A percentile compares a stretch with the other conserved stretches of the same genome.
phyloP scores from a whole-genome alignment of 2,888 invertebrate genomes.

The Trimorus sp. region DNA sequence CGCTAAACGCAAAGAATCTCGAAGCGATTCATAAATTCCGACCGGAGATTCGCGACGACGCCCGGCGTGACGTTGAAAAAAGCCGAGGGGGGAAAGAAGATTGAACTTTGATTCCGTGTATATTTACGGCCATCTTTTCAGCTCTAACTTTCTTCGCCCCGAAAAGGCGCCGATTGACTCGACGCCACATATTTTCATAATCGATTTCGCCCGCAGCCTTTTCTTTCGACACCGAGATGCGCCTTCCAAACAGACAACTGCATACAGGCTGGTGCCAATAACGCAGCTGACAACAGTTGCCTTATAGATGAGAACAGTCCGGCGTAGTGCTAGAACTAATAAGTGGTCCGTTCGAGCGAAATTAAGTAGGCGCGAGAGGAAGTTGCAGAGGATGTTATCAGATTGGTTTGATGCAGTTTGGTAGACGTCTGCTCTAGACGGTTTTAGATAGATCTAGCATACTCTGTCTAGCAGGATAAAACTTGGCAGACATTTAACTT shows the following conservation, averaged over 20 bases:
- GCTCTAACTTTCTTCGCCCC: constrained; percentile 49
- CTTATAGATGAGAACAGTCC: constrained; percentile 20
- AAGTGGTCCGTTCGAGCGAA: constrained; percentile 7
- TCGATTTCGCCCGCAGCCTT: constrained; percentile 71
- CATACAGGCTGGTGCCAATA: constrained; percentile 36
- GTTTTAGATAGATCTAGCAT: no score
- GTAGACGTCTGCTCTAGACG: no score
- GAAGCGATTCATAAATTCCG: constrained; percentile 48
- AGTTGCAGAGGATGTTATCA: no score
- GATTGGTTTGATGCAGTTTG: no score
- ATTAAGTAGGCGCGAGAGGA: constrained; percentile 3
- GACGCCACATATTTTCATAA: constrained; percentile 73
- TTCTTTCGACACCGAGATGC: constrained; percentile 50
- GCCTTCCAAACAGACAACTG: constrained; percentile 52
- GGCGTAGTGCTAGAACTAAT: constrained; percentile 7
- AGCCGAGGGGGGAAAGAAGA: constrained; percentile 44
- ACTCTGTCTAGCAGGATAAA: no score
- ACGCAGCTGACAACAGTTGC: constrained; percentile 51
- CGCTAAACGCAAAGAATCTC: no score
- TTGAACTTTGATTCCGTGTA: constrained; percentile 58
- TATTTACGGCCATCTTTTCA: constrained; percentile 65
- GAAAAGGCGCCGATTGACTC: constrained; percentile 63
- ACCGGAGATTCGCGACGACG: constrained; percentile 37
- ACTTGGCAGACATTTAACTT: no score
- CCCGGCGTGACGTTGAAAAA: constrained; percentile 38